These are phyloP conservation scores for Alloplasta piceator DNA, from an alignment of 2,888 invertebrate genomes.

Conservation along the genomic window DNA sequence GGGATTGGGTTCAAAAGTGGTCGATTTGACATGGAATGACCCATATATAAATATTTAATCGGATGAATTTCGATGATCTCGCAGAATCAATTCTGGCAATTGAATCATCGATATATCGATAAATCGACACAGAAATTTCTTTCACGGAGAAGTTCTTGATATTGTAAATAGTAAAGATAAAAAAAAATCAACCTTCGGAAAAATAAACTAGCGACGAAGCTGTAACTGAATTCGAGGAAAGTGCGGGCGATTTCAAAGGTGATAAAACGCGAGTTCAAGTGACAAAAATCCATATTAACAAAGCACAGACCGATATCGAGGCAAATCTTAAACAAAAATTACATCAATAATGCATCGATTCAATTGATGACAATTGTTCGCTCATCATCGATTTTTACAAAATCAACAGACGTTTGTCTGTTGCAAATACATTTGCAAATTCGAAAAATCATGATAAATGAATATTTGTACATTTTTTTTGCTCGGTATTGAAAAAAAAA, in stretches of 20 bases:
- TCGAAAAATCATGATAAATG: too few species aligned
- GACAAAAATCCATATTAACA: neutral
- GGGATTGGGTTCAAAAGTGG: too few species aligned
- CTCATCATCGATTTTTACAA: too few species aligned
- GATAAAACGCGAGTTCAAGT: neutral
- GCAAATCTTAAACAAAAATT: neutral
- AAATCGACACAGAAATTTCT: neutral
- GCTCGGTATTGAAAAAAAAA: too few species aligned
- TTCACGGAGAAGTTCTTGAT: neutral
- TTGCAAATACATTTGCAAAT: too few species aligned
- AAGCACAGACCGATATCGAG: neutral
- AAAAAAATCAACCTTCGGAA: neutral
- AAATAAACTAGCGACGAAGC: conserved; percentile 17
- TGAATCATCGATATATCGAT: conserved; percentile 8
- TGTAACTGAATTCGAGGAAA: conserved; percentile 15
- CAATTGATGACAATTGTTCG: too few species aligned
- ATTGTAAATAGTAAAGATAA: conserved; percentile 6
- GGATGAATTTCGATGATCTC: neutral
- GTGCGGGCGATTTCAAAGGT: neutral
- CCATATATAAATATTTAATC: neutral
- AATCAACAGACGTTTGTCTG: too few species aligned
- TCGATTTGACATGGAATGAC: too few species aligned
- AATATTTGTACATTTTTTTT: too few species aligned
- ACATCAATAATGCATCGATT: neutral
- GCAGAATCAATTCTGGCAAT: conserved; percentile 16